Percentiles rank a stretch among this genome's conserved stretches.
Evolutionary conservation across 2,113 vertebrate genomes (phyloP).

Genomic region (Ciconia stormi): DNA sequence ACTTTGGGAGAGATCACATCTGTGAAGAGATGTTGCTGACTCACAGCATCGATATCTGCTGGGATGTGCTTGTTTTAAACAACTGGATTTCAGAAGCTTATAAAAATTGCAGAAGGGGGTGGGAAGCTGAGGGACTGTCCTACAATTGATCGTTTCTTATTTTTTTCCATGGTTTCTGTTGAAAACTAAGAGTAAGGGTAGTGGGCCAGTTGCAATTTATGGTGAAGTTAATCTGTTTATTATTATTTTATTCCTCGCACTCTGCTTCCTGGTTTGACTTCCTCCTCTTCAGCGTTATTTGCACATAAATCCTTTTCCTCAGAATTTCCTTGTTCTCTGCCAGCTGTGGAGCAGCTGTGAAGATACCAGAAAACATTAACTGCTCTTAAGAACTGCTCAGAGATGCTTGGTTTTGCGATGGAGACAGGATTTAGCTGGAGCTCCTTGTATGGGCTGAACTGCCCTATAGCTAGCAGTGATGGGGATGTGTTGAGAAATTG

Average conservation of each 20-base stretch:
- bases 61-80: not conserved
- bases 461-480: not conserved
- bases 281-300: not conserved
- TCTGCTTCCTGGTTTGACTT: not conserved
- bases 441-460: not conserved
- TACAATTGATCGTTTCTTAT: not conserved
- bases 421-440: not conserved
- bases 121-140: not conserved
- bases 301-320: not conserved
- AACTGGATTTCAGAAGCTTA: not conserved
- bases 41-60: not conserved
- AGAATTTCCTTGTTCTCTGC: slow-evolving; percentile 21
- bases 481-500: not conserved
- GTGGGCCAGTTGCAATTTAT: not conserved
- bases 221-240: not conserved
- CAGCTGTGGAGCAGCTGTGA: slow-evolving; percentile 9
- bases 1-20: slow-evolving; percentile 4
- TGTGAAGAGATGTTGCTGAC: not conserved
- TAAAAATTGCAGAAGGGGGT: not conserved
- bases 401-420: fast-evolving
- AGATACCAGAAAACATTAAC: not conserved
- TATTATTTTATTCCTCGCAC: not conserved
- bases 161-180: not conserved
- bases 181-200: not conserved
- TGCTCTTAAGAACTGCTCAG: not conserved